Conservation (phyloP, 1,140 invertebrate genomes). For the Cydia splendana region DNA sequence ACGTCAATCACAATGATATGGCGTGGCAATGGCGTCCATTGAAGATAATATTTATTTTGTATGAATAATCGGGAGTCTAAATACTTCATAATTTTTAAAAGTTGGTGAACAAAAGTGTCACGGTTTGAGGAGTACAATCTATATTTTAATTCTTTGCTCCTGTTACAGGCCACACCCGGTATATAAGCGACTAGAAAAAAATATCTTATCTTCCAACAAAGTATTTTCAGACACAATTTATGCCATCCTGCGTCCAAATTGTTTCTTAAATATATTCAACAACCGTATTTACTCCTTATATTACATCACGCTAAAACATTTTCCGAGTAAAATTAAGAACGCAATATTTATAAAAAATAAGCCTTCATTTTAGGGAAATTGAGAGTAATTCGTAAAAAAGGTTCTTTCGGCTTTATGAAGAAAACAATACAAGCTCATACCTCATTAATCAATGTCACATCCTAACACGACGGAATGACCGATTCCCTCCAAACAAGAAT, state of each 20-base stretch:
- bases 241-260: constrained; percentile 13
- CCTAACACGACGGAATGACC: constrained; percentile 44
- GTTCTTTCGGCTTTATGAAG: constrained; percentile 37
- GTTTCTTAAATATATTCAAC: constrained; percentile 17
- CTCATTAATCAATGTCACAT: constrained; percentile 61
- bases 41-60: no score
- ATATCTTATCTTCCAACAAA: background rate
- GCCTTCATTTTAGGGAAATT: constrained; percentile 32
- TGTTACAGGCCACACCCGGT: no score
- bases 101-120: no score
- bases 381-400: constrained; percentile 34
- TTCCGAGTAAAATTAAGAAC: constrained; percentile 27
- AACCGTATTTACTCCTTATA: constrained; percentile 16
- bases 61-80: no score
- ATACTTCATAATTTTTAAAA: no score
- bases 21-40: no score
- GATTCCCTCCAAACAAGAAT: constrained; percentile 38
- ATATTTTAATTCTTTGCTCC: no score
- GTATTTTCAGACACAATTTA: constrained; percentile 1
- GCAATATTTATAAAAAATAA: constrained; percentile 31
- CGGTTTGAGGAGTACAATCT: no score
- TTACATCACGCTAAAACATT: constrained; percentile 19
- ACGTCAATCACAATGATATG: no score
- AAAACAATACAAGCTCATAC: constrained; percentile 49
- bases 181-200: background rate